Base-by-base conservation (phyloP, 2,888 invertebrate species). In the Augiades crinisus region DNA sequence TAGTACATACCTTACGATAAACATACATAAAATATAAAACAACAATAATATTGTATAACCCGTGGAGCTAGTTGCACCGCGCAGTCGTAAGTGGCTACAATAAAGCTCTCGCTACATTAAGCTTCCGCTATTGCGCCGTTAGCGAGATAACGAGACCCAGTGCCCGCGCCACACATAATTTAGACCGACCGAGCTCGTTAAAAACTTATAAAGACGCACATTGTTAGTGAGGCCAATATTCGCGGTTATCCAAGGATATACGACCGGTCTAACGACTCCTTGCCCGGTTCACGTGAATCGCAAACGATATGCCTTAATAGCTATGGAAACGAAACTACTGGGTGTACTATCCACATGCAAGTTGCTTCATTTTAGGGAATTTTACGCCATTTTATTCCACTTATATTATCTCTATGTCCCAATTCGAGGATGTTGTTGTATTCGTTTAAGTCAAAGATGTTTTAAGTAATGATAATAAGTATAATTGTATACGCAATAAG, bases 151-250 rank as follows among this genome's bases (percentile, higher is more conserved):
- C 88, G 87, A 88, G 87, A 84, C 81, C 87, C 82, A 78, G 75
- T 82, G 81, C 78, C 81, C 81, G 82, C 77, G 78, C 76, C 80
- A 78, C 81, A 85, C 87, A 86, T 88, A 88, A 87, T 87, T 89
- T 89, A 87, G 87, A 84, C 86, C 86, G 88, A 79, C 83, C 79
- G 80, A 84, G 86, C 88, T 88, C 89, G 88, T 89, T 89, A 89
- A 88, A 89, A 89, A 89, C 87, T 89, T 89, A 88, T 87, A 89
- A 89, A 89, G 88, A 89, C 86, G 87, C 86, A 87, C 88, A 87
- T 88, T 89, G 88, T 89, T 89, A 87, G 86, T 75, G 78, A 72
- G 79, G 84, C 85, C 88, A 89, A 88, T 88, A 87, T 87, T 87
- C 87, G 81, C 78, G 78, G 81, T 66, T 78, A 75, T 75, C 78